Conservation (phyloP, 1,140 invertebrate species). For the Brachionus rubens region DNA sequence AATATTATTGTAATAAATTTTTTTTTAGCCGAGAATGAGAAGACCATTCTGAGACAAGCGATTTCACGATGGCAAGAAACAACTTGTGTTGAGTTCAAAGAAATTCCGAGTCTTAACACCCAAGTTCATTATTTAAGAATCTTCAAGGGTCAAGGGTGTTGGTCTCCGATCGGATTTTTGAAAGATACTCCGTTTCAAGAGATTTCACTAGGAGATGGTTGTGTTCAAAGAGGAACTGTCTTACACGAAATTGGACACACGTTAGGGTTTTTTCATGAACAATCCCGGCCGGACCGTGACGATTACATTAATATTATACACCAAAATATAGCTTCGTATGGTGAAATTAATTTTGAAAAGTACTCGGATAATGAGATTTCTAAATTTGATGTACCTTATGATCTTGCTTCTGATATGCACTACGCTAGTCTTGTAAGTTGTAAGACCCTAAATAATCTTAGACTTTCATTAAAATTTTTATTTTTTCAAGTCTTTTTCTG, state of each 20-base stretch:
- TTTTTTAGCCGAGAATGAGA: background rate
- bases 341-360: slow-evolving; percentile 62
- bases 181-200: slow-evolving; percentile 19
- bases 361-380: slow-evolving; percentile 56
- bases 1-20: too few species aligned
- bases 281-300: slow-evolving; percentile 68
- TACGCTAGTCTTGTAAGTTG: slow-evolving; percentile 51
- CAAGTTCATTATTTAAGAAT: slow-evolving; percentile 8
- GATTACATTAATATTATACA: slow-evolving; percentile 66
- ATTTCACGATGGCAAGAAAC: slow-evolving; percentile 24
- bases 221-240: slow-evolving; percentile 49
- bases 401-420: slow-evolving; percentile 62
- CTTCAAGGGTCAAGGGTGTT: background rate
- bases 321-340: slow-evolving; percentile 65
- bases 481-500: slow-evolving; percentile 28
- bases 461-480: slow-evolving; percentile 5
- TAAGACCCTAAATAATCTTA: background rate
- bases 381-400: slow-evolving; percentile 61
- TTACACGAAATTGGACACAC: slow-evolving; percentile 63
- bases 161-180: slow-evolving; percentile 16
- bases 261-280: slow-evolving; percentile 65
- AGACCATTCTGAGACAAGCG: background rate
- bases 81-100: slow-evolving; percentile 36
- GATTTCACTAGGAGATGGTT: slow-evolving; percentile 7
- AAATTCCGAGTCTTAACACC: background rate